A percentile compares a stretch with the other conserved stretches of the same genome.
phyloP scores from a whole-genome alignment of 2,113 vertebrate genomes.

The Bos indicus region DNA sequence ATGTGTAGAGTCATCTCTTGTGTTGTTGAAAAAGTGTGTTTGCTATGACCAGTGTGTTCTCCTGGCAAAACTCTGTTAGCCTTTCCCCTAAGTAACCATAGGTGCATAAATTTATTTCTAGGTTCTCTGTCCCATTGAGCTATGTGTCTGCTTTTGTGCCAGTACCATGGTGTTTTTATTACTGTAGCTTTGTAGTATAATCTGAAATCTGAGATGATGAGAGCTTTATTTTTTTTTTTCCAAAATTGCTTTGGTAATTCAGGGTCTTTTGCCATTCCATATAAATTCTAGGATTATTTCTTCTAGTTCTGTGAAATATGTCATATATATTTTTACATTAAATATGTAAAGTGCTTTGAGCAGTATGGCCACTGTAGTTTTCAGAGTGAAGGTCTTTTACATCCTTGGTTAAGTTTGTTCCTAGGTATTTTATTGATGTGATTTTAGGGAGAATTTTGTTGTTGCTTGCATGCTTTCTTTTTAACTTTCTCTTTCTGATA shows the following conservation, averaged over 20 bases:
- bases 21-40: not conserved
- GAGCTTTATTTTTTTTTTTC: not conserved
- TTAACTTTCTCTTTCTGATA: not conserved
- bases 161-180: not conserved
- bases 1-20: not conserved
- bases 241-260: not conserved
- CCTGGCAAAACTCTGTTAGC: not conserved
- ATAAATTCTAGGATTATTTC: not conserved
- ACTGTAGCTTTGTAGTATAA: not conserved
- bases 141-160: not conserved
- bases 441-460: not conserved
- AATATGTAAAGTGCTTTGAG: not conserved
- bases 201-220: not conserved
- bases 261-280: not conserved
- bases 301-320: not conserved
- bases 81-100: not conserved
- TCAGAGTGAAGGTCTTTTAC: not conserved
- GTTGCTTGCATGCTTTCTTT: not conserved
- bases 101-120: not conserved
- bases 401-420: not conserved
- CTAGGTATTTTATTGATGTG: not conserved
- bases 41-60: not conserved
- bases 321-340: not conserved
- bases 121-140: not conserved
- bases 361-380: not conserved